Base-by-base conservation (phyloP, 2,113 vertebrate genomes). In the Phylloscopus trochilus region DNA sequence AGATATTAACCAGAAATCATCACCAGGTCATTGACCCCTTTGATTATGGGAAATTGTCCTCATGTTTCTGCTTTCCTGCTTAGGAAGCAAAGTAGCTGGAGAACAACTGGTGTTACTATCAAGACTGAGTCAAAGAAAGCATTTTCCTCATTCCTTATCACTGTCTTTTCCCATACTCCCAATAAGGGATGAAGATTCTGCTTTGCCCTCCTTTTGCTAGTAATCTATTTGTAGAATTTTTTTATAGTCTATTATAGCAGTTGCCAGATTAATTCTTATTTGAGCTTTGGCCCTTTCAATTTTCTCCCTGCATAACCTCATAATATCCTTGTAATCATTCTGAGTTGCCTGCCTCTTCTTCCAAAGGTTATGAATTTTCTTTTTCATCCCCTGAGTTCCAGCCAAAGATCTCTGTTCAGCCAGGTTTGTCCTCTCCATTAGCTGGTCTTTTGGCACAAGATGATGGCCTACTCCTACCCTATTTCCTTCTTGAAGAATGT, bases 61-160 rank as follows among this genome's bases (percentile, higher is more conserved):
- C 0, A 0, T 30, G 15, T 30, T 75, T 24, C 37, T 58, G 10
- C 58, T 58, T 58, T 51, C 52, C 30, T 31, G 20, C 35, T 58
- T 24, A 35, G 30, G 52, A 19, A 11, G 3, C 0, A 0, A 10
- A 5, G 10, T 30, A 49, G 20, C 30, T 49, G 70, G 35, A 66
- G 41, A 75, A 30, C 16, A 35, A 26, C 20, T 47, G 15, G 10
- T 39, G 10, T 19, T 41, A 9, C 15, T 51, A 3, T 49, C 30
- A 49, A 67, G 70, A 66, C 35, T 0, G 2, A 35, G 30, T 58
- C 20, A 58, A 49, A 67, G 43, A 75, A 35, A 58, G 7, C 1
- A n/a, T 49, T 85, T 56, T 75, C 35, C 35, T 75, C 60, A 21
- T 51, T 20, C 20, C 7, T 75, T 43, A 35, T 43, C 31, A 58